Conservation (phyloP, 2,797 vertebrate species). For the Scyliorhinus canicula region DNA sequence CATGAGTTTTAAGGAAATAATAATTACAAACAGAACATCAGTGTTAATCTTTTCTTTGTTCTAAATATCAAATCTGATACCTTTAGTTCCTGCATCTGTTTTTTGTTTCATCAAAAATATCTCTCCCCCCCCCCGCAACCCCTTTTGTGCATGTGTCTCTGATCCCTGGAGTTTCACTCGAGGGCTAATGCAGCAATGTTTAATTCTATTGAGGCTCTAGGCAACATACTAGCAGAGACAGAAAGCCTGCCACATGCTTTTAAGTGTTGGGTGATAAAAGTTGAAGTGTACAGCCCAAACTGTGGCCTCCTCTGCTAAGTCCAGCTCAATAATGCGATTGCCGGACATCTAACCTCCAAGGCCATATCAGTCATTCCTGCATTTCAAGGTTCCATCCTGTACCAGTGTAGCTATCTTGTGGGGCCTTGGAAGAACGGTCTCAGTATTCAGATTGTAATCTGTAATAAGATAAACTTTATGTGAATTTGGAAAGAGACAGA, state of each 20-base stretch:
- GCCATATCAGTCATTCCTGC: background rate
- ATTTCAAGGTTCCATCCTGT: background rate
- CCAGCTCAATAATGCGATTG: background rate
- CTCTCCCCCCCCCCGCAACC: background rate
- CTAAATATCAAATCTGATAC: background rate
- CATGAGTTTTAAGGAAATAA: background rate
- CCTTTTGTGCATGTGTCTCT: background rate
- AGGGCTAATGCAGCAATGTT: background rate
- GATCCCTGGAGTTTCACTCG: background rate
- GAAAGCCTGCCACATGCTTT: slow-evolving; percentile 2
- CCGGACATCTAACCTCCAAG: background rate
- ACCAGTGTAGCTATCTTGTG: background rate
- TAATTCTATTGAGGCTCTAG: background rate
- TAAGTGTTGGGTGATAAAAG: background rate
- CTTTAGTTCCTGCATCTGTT: background rate
- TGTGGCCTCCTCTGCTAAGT: background rate
- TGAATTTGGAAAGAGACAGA: background rate
- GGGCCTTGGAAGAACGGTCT: background rate
- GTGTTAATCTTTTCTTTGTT: background rate
- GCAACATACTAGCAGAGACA: background rate
- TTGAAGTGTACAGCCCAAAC: background rate
- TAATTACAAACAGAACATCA: background rate
- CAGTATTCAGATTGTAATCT: background rate
- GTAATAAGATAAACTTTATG: background rate
- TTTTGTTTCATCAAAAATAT: slow-evolving; percentile 22